Conservation (phyloP, 2,797 vertebrate species). For the Tapirus indicus region DNA sequence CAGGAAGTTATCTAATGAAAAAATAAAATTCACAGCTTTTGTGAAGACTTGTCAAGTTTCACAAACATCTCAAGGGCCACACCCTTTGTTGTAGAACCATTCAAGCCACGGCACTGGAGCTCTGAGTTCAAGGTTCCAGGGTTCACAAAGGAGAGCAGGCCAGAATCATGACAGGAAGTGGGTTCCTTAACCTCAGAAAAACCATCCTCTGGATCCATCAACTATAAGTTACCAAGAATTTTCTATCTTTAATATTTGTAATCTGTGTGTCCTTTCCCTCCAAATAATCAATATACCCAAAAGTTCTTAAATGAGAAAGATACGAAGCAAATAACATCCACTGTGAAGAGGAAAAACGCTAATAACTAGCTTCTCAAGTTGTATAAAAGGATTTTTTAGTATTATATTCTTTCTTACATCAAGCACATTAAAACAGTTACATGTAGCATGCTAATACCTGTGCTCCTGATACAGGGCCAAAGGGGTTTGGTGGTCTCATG, state of each 20-base stretch:
- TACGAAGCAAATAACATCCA: constrained; percentile 34
- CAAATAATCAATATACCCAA: constrained; percentile 51
- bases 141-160: neutral
- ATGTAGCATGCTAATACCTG: constrained; percentile 89
- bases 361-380: constrained; percentile 24
- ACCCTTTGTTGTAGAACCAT: neutral
- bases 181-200: constrained; percentile 44
- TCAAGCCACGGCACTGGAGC: neutral
- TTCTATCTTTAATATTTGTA: constrained; percentile 61
- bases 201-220: neutral
- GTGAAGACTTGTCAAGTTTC: neutral
- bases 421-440: constrained; percentile 11
- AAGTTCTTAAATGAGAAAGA: constrained; percentile 41
- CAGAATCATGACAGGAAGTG: constrained; percentile 17
- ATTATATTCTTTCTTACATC: neutral
- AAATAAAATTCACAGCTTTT: neutral
- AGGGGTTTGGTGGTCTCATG: constrained; percentile 97
- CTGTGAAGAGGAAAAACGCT: neutral
- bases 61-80: neutral
- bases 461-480: constrained; percentile 94
- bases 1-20: constrained; percentile 49
- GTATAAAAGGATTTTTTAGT: neutral
- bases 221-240: neutral
- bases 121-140: neutral
- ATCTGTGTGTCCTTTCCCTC: constrained; percentile 24